Evolutionary conservation across 2,113 vertebrate genomes (phyloP), one percentile per base, ranked within the genome.

Genomic region (Hydrolagus affinis): DNA sequence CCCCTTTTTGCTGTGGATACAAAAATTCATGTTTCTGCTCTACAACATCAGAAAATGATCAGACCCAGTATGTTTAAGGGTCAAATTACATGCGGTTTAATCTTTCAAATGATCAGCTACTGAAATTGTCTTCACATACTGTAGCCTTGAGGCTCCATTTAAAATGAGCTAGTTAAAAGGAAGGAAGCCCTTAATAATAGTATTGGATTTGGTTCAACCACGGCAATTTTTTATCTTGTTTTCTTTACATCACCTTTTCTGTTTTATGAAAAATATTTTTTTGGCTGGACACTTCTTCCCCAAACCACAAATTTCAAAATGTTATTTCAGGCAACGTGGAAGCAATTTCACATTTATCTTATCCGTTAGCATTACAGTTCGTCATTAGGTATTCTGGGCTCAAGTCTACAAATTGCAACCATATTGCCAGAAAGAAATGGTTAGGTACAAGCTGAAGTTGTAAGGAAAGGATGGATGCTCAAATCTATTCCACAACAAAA

Each of bases 291-390:
- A 80, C 76, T 80, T 80, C 57, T n/a, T 80, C 11, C 76, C 56
- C 76, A 80, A 80, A 80, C 59, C 59, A 68, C 78, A 66, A 21
- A 83, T 19, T 83, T 64, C 62, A 21, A 83, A 80, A 83, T 83
- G 78, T 83, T 83, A 83, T 83, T 83, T 83, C 60, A 66, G 32
- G 60, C 78, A 83, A 83, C 62, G n/a, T 83, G 78, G 78, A 66
- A 83, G 15, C 62, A 83, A 83, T 83, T 83, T 83, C 66, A 19
- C 32, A 83, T 83, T 83, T 83, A 83, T 68, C 78, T 83, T 83
- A 66, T 83, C 62, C 60, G 66, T 83, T 64, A 83, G 25, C 78
- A 83, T 83, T 83, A 68, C 78, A 66, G 66, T 83, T 83, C 64
- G 78, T 68, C n/a, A 64, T 62, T 83, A 64, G 78, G 78, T 83